Conservation (phyloP, 2,113 vertebrate genomes). For the Hemichromis elongatus region DNA sequence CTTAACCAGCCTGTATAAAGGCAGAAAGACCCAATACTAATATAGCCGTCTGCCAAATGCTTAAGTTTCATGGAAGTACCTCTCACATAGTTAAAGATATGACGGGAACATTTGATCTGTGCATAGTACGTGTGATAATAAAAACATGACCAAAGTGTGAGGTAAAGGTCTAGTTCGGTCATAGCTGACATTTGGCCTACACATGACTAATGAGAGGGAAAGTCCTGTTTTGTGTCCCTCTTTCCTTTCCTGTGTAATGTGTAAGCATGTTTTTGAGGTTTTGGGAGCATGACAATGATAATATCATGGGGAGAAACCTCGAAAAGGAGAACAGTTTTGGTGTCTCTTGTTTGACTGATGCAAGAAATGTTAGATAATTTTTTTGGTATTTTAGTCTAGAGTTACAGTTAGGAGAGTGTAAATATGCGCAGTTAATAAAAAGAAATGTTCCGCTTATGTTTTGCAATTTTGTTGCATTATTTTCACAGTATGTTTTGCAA, state of each 20-base stretch:
- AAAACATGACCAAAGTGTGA: background rate
- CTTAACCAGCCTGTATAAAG: background rate
- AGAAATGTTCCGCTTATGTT: background rate
- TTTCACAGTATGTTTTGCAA: background rate
- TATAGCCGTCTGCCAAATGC: background rate
- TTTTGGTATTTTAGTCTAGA: background rate
- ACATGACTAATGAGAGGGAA: slow-evolving; percentile 15
- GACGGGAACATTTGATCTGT: background rate
- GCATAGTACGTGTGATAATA: background rate
- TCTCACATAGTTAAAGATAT: background rate
- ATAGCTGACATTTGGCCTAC: background rate
- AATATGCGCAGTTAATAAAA: background rate
- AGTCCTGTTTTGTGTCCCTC: background rate
- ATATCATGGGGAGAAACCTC: background rate
- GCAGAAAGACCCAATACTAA: background rate
- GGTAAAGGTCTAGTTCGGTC: background rate
- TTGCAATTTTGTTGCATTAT: background rate
- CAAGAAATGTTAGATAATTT: background rate
- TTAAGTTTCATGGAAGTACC: background rate
- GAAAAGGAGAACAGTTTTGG: background rate
- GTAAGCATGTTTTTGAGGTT: background rate
- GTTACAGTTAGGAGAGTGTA: background rate
- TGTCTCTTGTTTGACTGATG: background rate
- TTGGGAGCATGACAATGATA: background rate
- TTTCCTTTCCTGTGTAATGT: background rate